These are phyloP conservation scores for Lasioglossum zephyrum DNA, from an alignment of 2,888 invertebrate species.

Conservation along the genomic window DNA sequence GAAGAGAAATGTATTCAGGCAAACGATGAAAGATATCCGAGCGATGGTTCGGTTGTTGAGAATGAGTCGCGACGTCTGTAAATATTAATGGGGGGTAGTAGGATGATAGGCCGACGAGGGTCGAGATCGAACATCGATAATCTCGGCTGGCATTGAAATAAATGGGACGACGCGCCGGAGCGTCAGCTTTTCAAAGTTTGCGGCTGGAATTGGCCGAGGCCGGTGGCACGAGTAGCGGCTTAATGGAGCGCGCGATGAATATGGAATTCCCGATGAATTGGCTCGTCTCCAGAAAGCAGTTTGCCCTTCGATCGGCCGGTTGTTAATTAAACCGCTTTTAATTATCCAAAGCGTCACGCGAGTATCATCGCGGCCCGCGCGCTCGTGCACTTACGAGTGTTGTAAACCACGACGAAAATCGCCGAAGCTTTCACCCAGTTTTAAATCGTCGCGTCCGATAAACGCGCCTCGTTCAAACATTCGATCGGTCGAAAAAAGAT, in stretches of 20 bases:
- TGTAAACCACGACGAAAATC: conserved; percentile 18
- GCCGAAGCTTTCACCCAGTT: background rate
- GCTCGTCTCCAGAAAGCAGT: conserved; percentile 61
- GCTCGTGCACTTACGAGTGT: conserved; percentile 11
- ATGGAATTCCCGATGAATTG: conserved; percentile 65
- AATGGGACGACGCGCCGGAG: conserved; percentile 42
- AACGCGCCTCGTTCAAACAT: background rate
- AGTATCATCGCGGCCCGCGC: background rate
- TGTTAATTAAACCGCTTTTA: conserved; percentile 62
- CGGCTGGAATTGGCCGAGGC: conserved; percentile 57
- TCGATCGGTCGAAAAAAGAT: background rate
- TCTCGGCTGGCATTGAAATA: conserved; percentile 53
- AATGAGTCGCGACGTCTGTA: background rate
- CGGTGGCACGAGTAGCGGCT: conserved; percentile 47
- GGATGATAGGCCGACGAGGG: background rate
- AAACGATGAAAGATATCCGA: background rate
- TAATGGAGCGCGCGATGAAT: conserved; percentile 65
- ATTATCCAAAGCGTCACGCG: conserved; percentile 38
- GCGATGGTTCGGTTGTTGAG: background rate
- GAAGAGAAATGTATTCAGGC: background rate
- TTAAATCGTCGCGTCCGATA: conserved; percentile 5
- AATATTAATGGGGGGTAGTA: conserved; percentile 35
- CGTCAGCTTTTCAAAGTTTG: conserved; percentile 61
- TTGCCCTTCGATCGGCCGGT: conserved; percentile 56
- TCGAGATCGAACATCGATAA: conserved; percentile 56